A percentile compares a stretch with the other conserved stretches of the same genome.
Conservation (phyloP, 2,113 vertebrate species). For the Gila orcuttii region DNA sequence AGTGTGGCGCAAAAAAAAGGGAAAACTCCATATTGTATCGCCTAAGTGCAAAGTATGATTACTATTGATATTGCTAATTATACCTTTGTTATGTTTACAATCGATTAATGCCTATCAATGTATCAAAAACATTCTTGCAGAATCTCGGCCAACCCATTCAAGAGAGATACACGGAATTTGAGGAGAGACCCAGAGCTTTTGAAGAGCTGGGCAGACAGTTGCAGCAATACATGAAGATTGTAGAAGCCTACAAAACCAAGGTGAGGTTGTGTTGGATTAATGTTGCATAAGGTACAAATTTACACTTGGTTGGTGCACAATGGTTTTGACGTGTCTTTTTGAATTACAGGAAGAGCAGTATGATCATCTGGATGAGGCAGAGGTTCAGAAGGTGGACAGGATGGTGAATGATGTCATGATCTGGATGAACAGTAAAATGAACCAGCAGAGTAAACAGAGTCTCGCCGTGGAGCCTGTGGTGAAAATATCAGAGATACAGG, state of each 20-base stretch:
- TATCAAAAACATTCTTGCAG: constrained; percentile 67
- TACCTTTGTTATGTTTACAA: neutral
- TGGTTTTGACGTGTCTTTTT: neutral
- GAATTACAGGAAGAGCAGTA: constrained; percentile 86
- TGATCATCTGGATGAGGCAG: constrained; percentile 89
- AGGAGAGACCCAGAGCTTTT: constrained; percentile 94
- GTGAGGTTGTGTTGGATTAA: constrained; percentile 67
- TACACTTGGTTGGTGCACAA: neutral
- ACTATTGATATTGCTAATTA: neutral
- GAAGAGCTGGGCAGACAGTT: constrained; percentile 95
- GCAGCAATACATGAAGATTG: constrained; percentile 94
- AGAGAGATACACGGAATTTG: constrained; percentile 86
- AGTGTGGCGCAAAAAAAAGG: too few relatives aligned
- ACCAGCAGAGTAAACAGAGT: constrained; percentile 92
- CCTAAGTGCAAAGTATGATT: neutral
- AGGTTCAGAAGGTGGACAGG: constrained; percentile 89
- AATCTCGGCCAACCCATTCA: constrained; percentile 90
- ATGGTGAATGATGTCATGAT: constrained; percentile 86
- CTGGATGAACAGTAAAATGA: constrained; percentile 97
- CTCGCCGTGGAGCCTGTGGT: constrained; percentile 84
- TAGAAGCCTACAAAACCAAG: constrained; percentile 93
- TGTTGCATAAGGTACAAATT: neutral
- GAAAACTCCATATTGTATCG: neutral
- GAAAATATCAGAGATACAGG: constrained; percentile 87
- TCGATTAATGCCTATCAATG: neutral